Conservation (phyloP, 2,113 vertebrate species). For the Aythya baeri region DNA sequence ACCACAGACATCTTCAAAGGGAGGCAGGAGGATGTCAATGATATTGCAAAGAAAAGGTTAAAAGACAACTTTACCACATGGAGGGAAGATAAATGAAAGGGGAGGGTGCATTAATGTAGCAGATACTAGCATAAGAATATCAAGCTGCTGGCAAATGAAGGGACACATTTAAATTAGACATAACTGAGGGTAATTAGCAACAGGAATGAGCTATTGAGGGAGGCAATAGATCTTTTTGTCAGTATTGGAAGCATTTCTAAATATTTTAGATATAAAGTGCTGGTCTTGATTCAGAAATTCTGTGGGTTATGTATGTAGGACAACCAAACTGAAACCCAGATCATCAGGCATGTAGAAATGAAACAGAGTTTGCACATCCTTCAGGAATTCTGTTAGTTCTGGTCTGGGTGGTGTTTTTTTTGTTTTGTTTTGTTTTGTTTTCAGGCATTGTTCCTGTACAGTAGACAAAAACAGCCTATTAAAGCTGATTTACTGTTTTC, state of each 20-base stretch:
- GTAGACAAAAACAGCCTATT: constrained; percentile 10
- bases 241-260: constrained; percentile 2
- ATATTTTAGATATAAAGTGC: constrained; percentile 19
- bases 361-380: constrained; percentile 5
- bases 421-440: constrained; percentile 17
- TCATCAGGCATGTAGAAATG: background rate
- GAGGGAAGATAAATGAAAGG: background rate
- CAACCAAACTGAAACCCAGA: background rate
- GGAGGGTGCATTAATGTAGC: background rate
- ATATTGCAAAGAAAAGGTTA: background rate
- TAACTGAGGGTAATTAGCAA: constrained; percentile 11
- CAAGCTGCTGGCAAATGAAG: constrained; percentile 1
- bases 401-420: background rate
- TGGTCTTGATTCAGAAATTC: constrained; percentile 19
- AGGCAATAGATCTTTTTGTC: constrained; percentile 13
- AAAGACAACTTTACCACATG: background rate
- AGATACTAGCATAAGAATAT: constrained; percentile 2
- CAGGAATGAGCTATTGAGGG: background rate
- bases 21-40: background rate
- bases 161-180: constrained; percentile 10
- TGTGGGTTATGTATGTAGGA: background rate
- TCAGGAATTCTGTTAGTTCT: constrained; percentile 36
- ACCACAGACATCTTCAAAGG: background rate
- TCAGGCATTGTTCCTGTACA: constrained; percentile 21
- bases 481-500: constrained; percentile 57